Evolutionary conservation across 2,888 invertebrate species (phyloP).

Genomic region (Pollenia griseotomentosa): DNA sequence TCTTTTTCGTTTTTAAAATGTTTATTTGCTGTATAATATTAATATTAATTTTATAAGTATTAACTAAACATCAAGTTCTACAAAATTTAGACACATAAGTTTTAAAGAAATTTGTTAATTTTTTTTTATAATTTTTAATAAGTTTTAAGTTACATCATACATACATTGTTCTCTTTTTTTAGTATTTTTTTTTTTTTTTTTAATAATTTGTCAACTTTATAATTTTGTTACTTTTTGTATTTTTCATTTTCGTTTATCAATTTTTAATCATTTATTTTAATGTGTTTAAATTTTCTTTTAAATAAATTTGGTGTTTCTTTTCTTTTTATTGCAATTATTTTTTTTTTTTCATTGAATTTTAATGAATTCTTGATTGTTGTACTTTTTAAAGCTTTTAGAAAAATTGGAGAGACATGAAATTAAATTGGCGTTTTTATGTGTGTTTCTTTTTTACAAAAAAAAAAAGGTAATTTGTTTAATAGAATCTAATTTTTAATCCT

Average conservation of each 20-base stretch:
- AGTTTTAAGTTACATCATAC: constrained; percentile 45
- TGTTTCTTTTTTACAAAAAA: constrained; percentile 2
- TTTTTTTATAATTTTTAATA: constrained; percentile 35
- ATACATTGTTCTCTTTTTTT: constrained; percentile 37
- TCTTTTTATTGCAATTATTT: constrained; percentile 58
- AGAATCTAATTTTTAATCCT: background rate
- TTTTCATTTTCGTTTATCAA: constrained; percentile 68
- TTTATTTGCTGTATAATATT: constrained; percentile 36
- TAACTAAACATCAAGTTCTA: constrained; percentile 72
- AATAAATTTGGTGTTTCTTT: constrained; percentile 61
- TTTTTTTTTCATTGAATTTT: constrained; percentile 44
- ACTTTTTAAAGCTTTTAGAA: constrained; percentile 68
- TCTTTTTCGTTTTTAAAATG: constrained; percentile 21
- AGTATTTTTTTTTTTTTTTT: constrained; percentile 17
- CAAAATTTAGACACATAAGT: constrained; percentile 63
- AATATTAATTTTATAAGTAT: constrained; percentile 53
- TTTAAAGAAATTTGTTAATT: constrained; percentile 22
- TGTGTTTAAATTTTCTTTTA: constrained; percentile 34
- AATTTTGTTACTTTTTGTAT: constrained; percentile 23
- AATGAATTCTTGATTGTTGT: constrained; percentile 62
- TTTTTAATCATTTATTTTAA: constrained; percentile 62
- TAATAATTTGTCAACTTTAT: constrained; percentile 31
- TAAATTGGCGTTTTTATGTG: constrained; percentile 39
- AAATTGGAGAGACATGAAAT: constrained; percentile 61
- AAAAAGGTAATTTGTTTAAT: constrained; percentile 6